These are phyloP conservation scores for Engystomops pustulosus DNA, from an alignment of 2,113 vertebrate species.

Conservation along the genomic window DNA sequence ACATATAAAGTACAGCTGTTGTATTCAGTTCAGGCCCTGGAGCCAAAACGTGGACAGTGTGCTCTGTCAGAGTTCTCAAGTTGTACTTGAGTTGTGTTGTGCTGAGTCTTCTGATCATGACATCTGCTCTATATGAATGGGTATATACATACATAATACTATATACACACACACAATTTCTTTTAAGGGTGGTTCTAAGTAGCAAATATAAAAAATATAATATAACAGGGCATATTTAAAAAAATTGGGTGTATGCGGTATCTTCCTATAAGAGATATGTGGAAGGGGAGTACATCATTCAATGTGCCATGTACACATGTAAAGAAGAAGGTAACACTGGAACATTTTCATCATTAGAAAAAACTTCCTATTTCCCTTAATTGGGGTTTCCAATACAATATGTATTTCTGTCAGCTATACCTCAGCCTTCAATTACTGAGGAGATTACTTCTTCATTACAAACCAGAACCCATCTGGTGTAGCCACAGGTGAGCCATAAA, in stretches of 20 bases:
- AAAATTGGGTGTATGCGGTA: no score
- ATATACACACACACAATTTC: no score
- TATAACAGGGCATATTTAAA: background rate
- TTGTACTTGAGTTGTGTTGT: background rate
- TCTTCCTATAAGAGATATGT: no score
- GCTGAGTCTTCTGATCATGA: background rate
- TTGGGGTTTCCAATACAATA: background rate
- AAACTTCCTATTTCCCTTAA: background rate
- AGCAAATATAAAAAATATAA: no score
- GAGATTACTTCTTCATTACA: background rate
- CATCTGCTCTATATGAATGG: constrained; percentile 20
- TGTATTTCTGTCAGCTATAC: background rate
- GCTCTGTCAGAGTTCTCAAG: background rate
- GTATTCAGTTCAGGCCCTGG: background rate
- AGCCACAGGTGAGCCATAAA: background rate
- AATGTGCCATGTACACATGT: no score
- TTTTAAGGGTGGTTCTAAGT: no score
- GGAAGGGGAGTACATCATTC: no score
- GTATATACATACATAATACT: no score
- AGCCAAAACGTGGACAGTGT: background rate
- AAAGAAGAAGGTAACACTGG: no score
- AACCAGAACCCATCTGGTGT: background rate
- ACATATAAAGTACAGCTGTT: constrained; percentile 10
- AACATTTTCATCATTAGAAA: no score
- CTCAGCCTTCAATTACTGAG: background rate